Evolutionary conservation across 2,113 vertebrate genomes (phyloP).

Genomic region (Hippocampus barbouri): DNA sequence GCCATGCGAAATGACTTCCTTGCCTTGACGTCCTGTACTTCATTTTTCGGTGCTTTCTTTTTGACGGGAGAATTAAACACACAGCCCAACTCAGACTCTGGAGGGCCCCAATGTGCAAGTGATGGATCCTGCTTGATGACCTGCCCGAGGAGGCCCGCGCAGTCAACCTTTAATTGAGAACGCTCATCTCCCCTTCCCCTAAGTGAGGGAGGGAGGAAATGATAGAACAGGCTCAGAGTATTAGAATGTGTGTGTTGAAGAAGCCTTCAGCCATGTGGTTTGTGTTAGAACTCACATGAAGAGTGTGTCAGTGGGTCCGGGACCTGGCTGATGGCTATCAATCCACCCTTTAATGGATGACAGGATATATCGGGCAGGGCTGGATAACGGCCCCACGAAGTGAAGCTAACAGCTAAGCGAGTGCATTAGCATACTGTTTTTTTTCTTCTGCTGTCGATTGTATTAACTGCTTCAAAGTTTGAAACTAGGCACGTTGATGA

Average conservation of each 20-base stretch:
- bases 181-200: constrained; percentile 57
- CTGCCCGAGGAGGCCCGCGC: constrained; percentile 52
- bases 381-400: constrained; percentile 61
- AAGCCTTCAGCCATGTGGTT: constrained; percentile 67
- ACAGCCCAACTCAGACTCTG: constrained; percentile 43
- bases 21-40: constrained; percentile 22
- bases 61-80: constrained; percentile 7
- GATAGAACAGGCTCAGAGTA: constrained; percentile 9
- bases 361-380: constrained; percentile 50
- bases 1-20: constrained; percentile 12
- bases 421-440: constrained; percentile 67
- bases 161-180: constrained; percentile 72
- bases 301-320: constrained; percentile 64
- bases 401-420: constrained; percentile 83
- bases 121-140: constrained; percentile 56
- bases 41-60: constrained; percentile 24
- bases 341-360: constrained; percentile 68
- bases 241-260: constrained; percentile 29
- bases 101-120: constrained; percentile 46
- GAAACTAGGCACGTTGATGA: neutral
- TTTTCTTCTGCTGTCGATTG: neutral
- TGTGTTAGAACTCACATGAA: constrained; percentile 72
- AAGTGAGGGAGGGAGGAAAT: constrained; percentile 25
- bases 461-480: neutral
- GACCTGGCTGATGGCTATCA: constrained; percentile 68